A percentile compares a stretch with the other conserved stretches of the same genome.
These are phyloP conservation scores for Cerceris ruficornis DNA, from an alignment of 2,888 invertebrate species.

Conservation along the genomic window DNA sequence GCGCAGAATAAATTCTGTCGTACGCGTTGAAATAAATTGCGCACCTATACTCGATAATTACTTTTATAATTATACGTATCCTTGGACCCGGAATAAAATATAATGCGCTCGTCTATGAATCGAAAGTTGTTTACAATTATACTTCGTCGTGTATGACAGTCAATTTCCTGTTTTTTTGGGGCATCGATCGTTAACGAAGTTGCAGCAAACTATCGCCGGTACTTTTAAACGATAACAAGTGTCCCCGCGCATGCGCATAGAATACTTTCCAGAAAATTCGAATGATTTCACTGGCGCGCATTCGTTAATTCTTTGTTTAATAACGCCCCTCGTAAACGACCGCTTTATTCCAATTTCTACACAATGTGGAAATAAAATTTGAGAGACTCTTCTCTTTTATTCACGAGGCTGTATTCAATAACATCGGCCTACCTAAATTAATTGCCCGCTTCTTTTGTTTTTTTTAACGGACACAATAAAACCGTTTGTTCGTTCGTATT, in stretches of 20 bases:
- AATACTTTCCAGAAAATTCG: slow-evolving; percentile 33
- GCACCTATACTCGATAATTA: slow-evolving; percentile 17
- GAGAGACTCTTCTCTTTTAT: background rate
- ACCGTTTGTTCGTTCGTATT: background rate
- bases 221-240: slow-evolving; percentile 30
- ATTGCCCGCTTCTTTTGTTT: slow-evolving; percentile 2
- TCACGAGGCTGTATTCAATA: background rate
- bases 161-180: slow-evolving; percentile 54
- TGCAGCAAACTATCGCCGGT: slow-evolving; percentile 26
- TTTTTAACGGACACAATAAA: background rate
- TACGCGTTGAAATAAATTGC: background rate
- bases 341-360: slow-evolving; percentile 18
- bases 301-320: slow-evolving; percentile 50
- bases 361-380: slow-evolving; percentile 24
- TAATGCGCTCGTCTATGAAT: slow-evolving; percentile 40
- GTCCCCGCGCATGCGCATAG: too few species aligned
- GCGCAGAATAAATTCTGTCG: background rate
- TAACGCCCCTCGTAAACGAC: slow-evolving; percentile 12
- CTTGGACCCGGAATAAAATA: slow-evolving; percentile 23
- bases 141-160: slow-evolving; percentile 28
- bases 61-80: slow-evolving; percentile 49
- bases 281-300: slow-evolving; percentile 37
- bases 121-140: slow-evolving; percentile 16
- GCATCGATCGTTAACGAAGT: slow-evolving; percentile 56
- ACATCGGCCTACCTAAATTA: background rate